Percentiles rank a stretch among this genome's conserved stretches.
Conservation (phyloP, 2,113 vertebrate genomes). For the human region GRCh38 chr11:113625501-113626000, state of each 20-base stretch:
- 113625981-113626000: neutral
- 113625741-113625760: neutral
- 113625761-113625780: neutral
- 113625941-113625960: neutral
- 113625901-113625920: neutral
- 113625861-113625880: neutral
- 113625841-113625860: neutral
- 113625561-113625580: neutral
- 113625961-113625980: neutral
- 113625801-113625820: neutral
- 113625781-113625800: neutral
- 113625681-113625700: neutral
- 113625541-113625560: neutral
- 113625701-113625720: neutral
- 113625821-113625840: neutral
- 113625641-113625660: neutral
- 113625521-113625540: neutral
- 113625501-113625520: neutral
- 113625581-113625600: neutral
- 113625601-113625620: neutral
- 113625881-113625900: neutral
- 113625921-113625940: neutral
- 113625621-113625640: neutral
- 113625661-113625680: neutral
- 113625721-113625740: neutral